A percentile compares a stretch with the other conserved stretches of the same genome.
Conservation (phyloP, 2,888 invertebrate genomes). For the Spodoptera exigua region DNA sequence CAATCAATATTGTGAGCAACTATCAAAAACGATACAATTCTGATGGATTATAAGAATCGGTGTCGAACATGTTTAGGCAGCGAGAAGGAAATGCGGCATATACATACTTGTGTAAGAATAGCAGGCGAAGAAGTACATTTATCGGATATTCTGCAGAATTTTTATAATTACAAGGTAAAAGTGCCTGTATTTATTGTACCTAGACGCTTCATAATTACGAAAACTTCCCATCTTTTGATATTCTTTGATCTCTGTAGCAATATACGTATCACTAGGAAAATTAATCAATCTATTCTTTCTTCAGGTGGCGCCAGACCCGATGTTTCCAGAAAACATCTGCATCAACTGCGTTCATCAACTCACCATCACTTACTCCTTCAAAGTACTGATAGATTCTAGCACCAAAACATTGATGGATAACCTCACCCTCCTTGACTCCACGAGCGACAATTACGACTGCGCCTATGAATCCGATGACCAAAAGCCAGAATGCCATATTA, state of each 20-base stretch:
- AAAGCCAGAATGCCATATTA: slow-evolving; percentile 59
- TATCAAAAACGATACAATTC: slow-evolving; percentile 2
- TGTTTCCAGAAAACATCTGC: slow-evolving; percentile 78
- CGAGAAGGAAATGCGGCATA: slow-evolving; percentile 78
- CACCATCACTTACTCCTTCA: slow-evolving; percentile 84
- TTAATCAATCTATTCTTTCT: slow-evolving; percentile 1
- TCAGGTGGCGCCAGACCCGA: slow-evolving; percentile 67
- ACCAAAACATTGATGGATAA: slow-evolving; percentile 71
- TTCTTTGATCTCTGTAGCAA: too few relatives aligned
- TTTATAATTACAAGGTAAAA: slow-evolving; percentile 80
- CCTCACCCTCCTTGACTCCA: slow-evolving; percentile 60
- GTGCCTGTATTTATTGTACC: too few relatives aligned
- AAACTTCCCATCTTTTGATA: too few relatives aligned
- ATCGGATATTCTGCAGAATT: slow-evolving; percentile 78
- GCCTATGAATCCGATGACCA: slow-evolving; percentile 72
- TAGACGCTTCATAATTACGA: too few relatives aligned
- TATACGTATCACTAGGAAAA: background rate
- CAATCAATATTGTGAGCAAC: background rate
- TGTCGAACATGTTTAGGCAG: slow-evolving; percentile 81
- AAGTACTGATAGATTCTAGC: slow-evolving; percentile 80
- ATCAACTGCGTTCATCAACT: slow-evolving; percentile 84
- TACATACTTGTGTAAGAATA: slow-evolving; percentile 74
- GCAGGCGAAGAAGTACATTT: slow-evolving; percentile 75
- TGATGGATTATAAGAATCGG: slow-evolving; percentile 75
- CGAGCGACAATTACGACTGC: slow-evolving; percentile 71